phyloP scores from a whole-genome alignment of 30 jellyfish, hydroid and myxozoan species.

The Aurelia sp. region DNA sequence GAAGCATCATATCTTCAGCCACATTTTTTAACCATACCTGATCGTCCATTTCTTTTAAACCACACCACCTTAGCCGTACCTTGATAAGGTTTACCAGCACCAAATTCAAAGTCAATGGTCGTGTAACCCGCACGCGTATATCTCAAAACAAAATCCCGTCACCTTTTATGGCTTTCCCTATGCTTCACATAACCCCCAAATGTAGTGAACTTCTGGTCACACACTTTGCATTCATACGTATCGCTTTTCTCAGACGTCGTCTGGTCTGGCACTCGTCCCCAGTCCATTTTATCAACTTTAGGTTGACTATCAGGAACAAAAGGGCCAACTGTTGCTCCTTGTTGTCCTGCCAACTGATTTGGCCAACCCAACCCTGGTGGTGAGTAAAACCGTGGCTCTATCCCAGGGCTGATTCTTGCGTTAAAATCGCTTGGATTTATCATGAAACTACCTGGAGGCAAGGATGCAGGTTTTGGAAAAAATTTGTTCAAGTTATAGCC shows the following conservation, averaged over 20 bases:
- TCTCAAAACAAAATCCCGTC: not conserved
- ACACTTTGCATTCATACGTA: conserved; percentile 32
- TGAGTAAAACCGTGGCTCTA: conserved; percentile 8
- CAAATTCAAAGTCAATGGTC: no score
- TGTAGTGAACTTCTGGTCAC: conserved; percentile 38
- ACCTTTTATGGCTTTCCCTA: conserved; percentile 53
- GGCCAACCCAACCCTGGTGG: not conserved
- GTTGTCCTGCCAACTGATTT: not conserved
- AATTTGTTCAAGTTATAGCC: not conserved
- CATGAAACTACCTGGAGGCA: conserved; percentile 53
- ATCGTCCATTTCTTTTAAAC: no score
- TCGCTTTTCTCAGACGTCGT: not conserved
- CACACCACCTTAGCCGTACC: no score
- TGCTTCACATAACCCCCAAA: conserved; percentile 61
- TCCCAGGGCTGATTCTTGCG: conserved; percentile 26
- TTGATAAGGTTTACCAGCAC: no score
- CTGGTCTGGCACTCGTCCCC: not conserved
- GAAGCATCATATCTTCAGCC: no score
- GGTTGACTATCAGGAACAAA: not conserved
- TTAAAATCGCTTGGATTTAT: conserved; percentile 24
- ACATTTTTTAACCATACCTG: no score
- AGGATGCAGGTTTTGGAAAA: conserved; percentile 12
- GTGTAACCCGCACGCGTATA: no score
- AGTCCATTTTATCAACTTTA: not conserved
- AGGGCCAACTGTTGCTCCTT: not conserved